Evolutionary conservation across 2,888 invertebrate genomes (phyloP).

Genomic region (Nemurella pictetii): DNA sequence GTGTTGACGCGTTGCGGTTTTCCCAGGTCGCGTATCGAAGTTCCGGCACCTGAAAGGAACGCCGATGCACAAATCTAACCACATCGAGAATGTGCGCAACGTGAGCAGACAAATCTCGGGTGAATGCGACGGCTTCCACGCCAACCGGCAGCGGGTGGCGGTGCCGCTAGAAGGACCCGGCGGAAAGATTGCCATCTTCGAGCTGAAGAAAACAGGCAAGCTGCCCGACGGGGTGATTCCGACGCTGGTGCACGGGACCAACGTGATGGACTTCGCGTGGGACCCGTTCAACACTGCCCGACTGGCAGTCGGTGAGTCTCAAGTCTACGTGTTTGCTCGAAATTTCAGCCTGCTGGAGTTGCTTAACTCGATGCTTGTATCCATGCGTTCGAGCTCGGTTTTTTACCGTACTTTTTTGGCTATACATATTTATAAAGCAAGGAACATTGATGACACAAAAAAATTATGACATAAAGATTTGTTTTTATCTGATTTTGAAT

Average conservation of each 20-base stretch:
- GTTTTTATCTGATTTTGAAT: no score
- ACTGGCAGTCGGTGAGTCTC: conserved; percentile 71
- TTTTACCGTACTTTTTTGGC: no score
- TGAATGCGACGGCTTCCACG: conserved; percentile 92
- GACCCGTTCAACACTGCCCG: conserved; percentile 84
- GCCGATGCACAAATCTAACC: conserved; percentile 85
- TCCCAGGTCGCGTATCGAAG: conserved; percentile 78
- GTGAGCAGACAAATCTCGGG: conserved; percentile 89
- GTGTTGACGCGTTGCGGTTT: background rate
- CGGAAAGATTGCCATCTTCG: conserved; percentile 85
- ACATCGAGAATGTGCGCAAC: conserved; percentile 89
- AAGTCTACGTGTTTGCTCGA: no score
- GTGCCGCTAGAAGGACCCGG: conserved; percentile 90
- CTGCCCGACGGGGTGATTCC: conserved; percentile 80
- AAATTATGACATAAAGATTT: no score
- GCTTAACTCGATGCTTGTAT: no score
- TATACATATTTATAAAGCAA: no score
- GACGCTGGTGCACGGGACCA: conserved; percentile 86
- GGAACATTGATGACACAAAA: no score
- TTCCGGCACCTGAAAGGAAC: conserved; percentile 92
- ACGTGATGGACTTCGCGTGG: conserved; percentile 91
- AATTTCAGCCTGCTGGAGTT: no score
- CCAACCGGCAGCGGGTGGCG: conserved; percentile 84
- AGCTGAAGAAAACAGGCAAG: conserved; percentile 75
- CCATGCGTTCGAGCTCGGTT: no score